Evolutionary conservation across 2,113 vertebrate genomes (phyloP).

Genomic region (Bostrychus sinensis): DNA sequence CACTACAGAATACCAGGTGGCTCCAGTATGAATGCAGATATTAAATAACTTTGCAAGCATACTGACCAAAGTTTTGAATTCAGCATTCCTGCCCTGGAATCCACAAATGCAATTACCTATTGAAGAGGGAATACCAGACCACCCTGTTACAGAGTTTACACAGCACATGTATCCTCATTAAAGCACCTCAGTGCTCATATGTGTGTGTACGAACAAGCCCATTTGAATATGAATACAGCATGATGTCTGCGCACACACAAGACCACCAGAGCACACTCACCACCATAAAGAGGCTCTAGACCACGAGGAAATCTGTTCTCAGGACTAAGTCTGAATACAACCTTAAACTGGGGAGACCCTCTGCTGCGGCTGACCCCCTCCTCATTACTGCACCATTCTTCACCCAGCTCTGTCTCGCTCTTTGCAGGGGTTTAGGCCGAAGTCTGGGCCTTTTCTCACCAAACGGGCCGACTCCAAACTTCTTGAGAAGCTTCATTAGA

Average conservation of each 20-base stretch:
- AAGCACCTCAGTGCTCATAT: slow-evolving; percentile 8
- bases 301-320: slow-evolving; percentile 76
- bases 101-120: neutral
- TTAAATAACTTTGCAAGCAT: too few species aligned
- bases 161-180: neutral
- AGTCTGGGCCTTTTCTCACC: slow-evolving; percentile 44
- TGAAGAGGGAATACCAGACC: neutral
- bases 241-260: slow-evolving; percentile 48
- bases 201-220: slow-evolving; percentile 51
- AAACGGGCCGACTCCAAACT: slow-evolving; percentile 36
- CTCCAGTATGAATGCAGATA: too few species aligned
- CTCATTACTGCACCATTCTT: slow-evolving; percentile 67
- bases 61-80: too few species aligned
- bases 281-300: slow-evolving; percentile 76
- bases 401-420: slow-evolving; percentile 57
- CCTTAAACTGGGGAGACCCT: too few species aligned
- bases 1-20: too few species aligned
- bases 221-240: slow-evolving; percentile 80
- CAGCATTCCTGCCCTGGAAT: neutral
- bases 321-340: too few species aligned
- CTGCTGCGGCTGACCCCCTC: too few species aligned
- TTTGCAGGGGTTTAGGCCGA: slow-evolving; percentile 55
- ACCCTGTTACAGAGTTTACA: neutral
- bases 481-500: slow-evolving; percentile 60
- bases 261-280: slow-evolving; percentile 59